These are phyloP conservation scores for Chromobotia macracanthus DNA, from an alignment of 2,797 vertebrate species.

Conservation along the genomic window DNA sequence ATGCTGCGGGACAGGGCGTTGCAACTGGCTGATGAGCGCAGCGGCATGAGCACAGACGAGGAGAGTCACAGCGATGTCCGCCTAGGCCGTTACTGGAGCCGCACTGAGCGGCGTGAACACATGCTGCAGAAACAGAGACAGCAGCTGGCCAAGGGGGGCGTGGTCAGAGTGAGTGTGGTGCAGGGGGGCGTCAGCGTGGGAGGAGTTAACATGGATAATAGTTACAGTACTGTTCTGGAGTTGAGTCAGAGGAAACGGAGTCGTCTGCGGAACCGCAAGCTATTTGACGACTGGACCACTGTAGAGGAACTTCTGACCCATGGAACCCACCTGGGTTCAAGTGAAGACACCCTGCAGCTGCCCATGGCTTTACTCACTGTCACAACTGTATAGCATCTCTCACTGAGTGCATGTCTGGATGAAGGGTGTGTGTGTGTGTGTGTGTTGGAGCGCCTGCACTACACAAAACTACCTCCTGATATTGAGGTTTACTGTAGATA, in stretches of 20 bases:
- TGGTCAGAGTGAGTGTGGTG: conserved; percentile 54
- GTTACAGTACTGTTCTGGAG: conserved; percentile 73
- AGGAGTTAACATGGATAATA: conserved; percentile 63
- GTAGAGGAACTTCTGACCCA: conserved; percentile 81
- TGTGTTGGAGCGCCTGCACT: conserved; percentile 52
- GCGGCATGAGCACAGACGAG: conserved; percentile 78
- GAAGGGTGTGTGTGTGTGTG: conserved; percentile 37
- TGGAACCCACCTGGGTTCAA: conserved; percentile 71
- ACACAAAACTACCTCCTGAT: conserved; percentile 62
- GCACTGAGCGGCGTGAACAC: conserved; percentile 79
- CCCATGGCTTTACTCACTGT: conserved; percentile 78
- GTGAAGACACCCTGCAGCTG: conserved; percentile 69
- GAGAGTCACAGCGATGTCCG: conserved; percentile 73
- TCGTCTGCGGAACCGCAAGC: conserved; percentile 78
- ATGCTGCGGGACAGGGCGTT: conserved; percentile 77
- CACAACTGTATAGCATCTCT: conserved; percentile 76
- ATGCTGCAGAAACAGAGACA: conserved; percentile 75
- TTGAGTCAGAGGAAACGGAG: conserved; percentile 79
- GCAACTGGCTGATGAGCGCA: conserved; percentile 73
- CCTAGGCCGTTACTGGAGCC: conserved; percentile 78
- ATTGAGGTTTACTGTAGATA: conserved; percentile 60
- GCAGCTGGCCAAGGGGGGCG: conserved; percentile 46
- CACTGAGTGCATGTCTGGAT: conserved; percentile 46
- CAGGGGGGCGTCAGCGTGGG: background rate
- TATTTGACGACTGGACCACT: conserved; percentile 81